Evolutionary conservation across 2,888 invertebrate species (phyloP).

Genomic region (Thelaira solivaga): DNA sequence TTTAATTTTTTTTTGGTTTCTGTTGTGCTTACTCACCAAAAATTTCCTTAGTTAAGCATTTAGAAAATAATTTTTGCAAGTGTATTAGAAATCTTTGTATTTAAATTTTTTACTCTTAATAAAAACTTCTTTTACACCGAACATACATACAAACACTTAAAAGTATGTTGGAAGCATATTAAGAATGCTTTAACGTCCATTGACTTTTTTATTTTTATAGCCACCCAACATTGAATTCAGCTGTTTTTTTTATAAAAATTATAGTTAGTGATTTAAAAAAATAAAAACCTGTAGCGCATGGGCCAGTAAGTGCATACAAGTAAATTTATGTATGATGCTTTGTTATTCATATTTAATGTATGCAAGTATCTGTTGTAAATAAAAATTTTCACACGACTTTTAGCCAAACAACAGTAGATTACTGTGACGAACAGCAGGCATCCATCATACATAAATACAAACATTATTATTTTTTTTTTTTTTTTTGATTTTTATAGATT

Average conservation of each 20-base stretch:
- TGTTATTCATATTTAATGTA: background rate
- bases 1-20: too few relatives aligned
- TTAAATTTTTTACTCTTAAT: constrained; percentile 9
- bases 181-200: constrained; percentile 53
- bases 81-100: constrained; percentile 19
- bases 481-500: constrained; percentile 26
- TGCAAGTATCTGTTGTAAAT: constrained; percentile 46
- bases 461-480: constrained; percentile 24
- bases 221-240: background rate
- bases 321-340: constrained; percentile 48
- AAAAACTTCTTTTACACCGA: constrained; percentile 11
- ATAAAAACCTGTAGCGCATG: background rate
- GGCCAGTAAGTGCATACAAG: background rate
- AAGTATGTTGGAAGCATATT: constrained; percentile 10
- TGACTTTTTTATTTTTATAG: constrained; percentile 35
- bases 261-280: background rate
- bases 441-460: too few relatives aligned
- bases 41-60: too few relatives aligned
- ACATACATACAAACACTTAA: constrained; percentile 31
- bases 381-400: constrained; percentile 55
- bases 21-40: too few relatives aligned
- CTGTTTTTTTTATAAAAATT: constrained; percentile 23
- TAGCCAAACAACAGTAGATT: constrained; percentile 14
- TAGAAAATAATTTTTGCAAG: constrained; percentile 9
- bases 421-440: constrained; percentile 25